Percentiles rank a stretch among this genome's conserved stretches.
Evolutionary conservation across 2,888 invertebrate species (phyloP).

Genomic region (Agrochola lychnidis): DNA sequence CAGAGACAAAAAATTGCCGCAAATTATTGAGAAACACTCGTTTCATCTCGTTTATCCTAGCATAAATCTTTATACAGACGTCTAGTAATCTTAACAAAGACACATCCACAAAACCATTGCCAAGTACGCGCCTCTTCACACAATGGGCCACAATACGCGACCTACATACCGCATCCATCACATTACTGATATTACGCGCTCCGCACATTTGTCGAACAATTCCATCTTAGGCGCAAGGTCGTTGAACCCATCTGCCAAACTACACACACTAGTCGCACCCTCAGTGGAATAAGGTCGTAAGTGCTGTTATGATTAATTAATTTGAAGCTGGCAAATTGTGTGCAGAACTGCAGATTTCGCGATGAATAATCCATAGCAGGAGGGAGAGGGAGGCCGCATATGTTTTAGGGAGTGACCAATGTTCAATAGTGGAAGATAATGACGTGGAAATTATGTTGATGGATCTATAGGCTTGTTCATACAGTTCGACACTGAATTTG

Average conservation of each 20-base stretch:
- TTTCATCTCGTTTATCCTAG: background rate
- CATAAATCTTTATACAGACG: background rate
- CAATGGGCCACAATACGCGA: conserved; percentile 42
- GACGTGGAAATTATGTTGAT: background rate
- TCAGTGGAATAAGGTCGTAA: conserved; percentile 29
- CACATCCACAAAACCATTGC: background rate
- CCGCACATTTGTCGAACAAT: conserved; percentile 67
- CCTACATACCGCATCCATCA: conserved; percentile 66
- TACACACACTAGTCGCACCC: conserved; percentile 45
- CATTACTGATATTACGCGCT: conserved; percentile 39
- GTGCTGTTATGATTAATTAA: conserved; percentile 46
- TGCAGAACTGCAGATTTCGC: conserved; percentile 26
- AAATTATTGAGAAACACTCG: background rate
- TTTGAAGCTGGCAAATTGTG: conserved; percentile 1
- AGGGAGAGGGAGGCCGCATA: background rate
- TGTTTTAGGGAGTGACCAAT: background rate
- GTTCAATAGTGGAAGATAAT: too few species aligned
- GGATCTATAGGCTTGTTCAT: too few species aligned
- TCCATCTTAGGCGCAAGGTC: conserved; percentile 72
- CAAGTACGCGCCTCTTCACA: conserved; percentile 13
- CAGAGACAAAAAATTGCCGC: background rate
- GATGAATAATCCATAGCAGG: conserved; percentile 10
- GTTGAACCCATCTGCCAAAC: conserved; percentile 66
- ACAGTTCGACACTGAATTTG: too few species aligned
- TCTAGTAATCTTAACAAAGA: conserved; percentile 13